Conservation (phyloP, 2,113 vertebrate genomes). For the Hemibagrus wyckioides region DNA sequence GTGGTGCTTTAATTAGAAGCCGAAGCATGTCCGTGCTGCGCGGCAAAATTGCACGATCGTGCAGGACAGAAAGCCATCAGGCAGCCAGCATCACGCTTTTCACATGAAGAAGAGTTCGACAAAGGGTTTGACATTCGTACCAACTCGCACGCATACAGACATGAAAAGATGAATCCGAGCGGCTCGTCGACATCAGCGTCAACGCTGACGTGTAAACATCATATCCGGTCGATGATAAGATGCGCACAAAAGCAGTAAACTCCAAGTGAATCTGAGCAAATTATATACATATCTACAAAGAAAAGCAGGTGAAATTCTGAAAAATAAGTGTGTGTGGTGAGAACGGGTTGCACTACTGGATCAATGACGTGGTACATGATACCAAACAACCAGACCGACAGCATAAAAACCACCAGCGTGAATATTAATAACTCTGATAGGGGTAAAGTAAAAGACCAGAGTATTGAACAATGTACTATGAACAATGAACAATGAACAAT, state of each 20-base stretch:
- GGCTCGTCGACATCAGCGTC: background rate
- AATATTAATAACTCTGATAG: too few relatives aligned
- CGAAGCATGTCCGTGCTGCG: slow-evolving; percentile 35
- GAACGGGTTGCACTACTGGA: too few relatives aligned
- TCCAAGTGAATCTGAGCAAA: too few relatives aligned
- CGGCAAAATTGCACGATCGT: slow-evolving; percentile 10
- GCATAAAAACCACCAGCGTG: too few relatives aligned
- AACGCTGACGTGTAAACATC: background rate
- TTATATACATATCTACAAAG: background rate
- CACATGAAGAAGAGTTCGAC: background rate
- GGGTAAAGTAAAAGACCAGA: too few relatives aligned
- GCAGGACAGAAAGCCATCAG: slow-evolving; percentile 9
- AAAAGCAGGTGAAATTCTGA: background rate
- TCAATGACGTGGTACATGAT: too few relatives aligned
- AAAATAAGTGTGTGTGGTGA: background rate
- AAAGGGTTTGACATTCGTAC: background rate
- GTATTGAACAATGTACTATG: too few relatives aligned
- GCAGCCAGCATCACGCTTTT: slow-evolving; percentile 2
- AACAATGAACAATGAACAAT: too few relatives aligned
- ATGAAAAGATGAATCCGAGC: too few relatives aligned
- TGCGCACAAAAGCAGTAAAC: background rate
- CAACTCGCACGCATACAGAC: background rate
- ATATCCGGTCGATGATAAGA: background rate
- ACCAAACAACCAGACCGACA: too few relatives aligned
- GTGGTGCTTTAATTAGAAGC: slow-evolving; percentile 49